phyloP scores from a whole-genome alignment of 2,113 vertebrate species.

The Mohoua ochrocephala region DNA sequence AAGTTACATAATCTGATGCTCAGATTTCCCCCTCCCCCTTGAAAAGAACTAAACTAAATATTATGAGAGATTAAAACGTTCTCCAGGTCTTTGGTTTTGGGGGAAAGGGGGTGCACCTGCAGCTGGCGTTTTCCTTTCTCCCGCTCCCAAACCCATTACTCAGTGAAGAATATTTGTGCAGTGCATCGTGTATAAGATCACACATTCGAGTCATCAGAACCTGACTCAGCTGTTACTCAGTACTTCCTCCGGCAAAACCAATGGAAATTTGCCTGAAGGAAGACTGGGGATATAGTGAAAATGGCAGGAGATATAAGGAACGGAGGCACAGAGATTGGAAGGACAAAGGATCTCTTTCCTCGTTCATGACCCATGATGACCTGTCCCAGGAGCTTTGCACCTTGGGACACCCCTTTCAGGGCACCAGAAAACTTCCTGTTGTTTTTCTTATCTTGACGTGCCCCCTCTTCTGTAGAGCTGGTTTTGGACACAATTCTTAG shows the following conservation, averaged over 20 bases:
- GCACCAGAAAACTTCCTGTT: neutral
- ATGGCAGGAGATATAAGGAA: neutral
- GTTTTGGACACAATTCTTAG: neutral
- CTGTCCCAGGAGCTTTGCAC: neutral
- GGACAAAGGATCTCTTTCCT: neutral
- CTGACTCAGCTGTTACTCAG: conserved; percentile 46
- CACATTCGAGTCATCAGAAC: neutral
- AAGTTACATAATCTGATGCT: conserved; percentile 59
- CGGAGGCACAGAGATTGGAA: neutral
- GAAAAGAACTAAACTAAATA: conserved; percentile 47
- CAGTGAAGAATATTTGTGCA: neutral
- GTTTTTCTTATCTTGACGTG: neutral
- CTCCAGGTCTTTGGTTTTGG: neutral
- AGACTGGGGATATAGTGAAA: neutral
- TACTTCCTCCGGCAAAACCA: neutral
- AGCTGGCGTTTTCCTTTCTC: conserved; percentile 14
- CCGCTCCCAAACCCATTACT: neutral
- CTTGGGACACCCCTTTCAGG: neutral
- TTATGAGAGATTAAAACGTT: conserved; percentile 36
- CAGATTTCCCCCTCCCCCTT: neutral
- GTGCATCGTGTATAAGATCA: neutral
- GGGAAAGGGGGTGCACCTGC: conserved; percentile 1
- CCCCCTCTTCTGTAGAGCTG: neutral
- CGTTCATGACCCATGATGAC: neutral
- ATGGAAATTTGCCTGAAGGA: neutral